Evolutionary conservation across 2,888 invertebrate genomes (phyloP), one percentile per base, ranked within the genome.

Genomic region (Linyphia triangularis): DNA sequence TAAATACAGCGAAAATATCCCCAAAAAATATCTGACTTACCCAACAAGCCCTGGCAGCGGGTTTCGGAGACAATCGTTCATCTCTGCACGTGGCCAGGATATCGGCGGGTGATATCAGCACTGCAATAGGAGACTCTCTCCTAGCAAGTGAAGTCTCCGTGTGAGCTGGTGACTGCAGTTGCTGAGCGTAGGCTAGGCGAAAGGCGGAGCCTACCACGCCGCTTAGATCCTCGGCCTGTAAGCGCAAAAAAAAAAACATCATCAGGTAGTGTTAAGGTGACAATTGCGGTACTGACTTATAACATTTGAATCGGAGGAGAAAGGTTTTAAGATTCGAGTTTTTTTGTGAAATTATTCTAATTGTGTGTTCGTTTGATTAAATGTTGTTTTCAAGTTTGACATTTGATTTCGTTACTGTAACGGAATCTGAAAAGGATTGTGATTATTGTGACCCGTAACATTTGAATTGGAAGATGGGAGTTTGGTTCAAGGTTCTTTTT

Each of bases 121-220:
- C 59, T 0, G 85, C 28, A 30, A 37, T 63, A n/a, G 85, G 67
- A n/a, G 85, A 85, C 57, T 40, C 69, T 43, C 61, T 61, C 72
- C 63, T 65, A 5, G 65, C 10, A 63, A 75, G 57, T 19, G 61
- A 70, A 3, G 69, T 26, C 40, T 61, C 78, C 69, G 82, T 69
- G 75, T 88, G 88, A 67, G 24, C 94, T 22, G 78, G 26, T n/a
- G 73, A 61, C 92, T 96, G 96, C 93, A 96, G 94, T 93, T 96
- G 96, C 92, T 96, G 95, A 92, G 96, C 96, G 94, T 96, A 97
- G 92, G 97, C 97, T 96, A 96, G 96, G 93, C 96, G 96, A 94
- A 97, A 97, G 92, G 97, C 97, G 96, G 96, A 96, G 93, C 97
- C 97, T 92, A 97, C 96, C 91, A 97, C 95, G 91, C 96, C 94